A percentile compares a stretch with the other conserved stretches of the same genome.
These are phyloP conservation scores for Ammodytes dubius DNA, from an alignment of 2,113 vertebrate genomes.

Conservation along the genomic window DNA sequence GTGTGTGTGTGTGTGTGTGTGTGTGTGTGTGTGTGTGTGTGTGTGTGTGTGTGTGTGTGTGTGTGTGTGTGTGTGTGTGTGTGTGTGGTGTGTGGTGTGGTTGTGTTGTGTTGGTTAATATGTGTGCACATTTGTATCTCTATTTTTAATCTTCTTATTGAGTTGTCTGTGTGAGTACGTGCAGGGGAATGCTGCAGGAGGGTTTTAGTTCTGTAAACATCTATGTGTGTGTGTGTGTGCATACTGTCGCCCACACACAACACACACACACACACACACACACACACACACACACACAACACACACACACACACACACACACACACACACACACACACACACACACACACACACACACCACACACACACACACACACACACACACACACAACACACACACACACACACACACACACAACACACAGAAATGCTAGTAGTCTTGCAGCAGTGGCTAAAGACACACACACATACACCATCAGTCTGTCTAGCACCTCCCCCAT, in stretches of 20 bases:
- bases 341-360: slow-evolving; percentile 15
- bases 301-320: background rate
- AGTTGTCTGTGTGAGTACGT: slow-evolving; percentile 40
- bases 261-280: slow-evolving; percentile 5
- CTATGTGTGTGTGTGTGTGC: slow-evolving; percentile 22
- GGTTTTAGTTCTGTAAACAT: background rate
- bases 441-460: slow-evolving; percentile 29
- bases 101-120: background rate
- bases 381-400: slow-evolving; percentile 22
- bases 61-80: slow-evolving; percentile 15
- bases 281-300: slow-evolving; percentile 25
- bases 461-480: slow-evolving; percentile 43
- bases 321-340: slow-evolving; percentile 28
- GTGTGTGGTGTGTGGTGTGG: background rate
- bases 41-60: background rate
- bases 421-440: slow-evolving; percentile 14
- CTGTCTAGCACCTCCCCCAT: slow-evolving; percentile 65
- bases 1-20: background rate
- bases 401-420: slow-evolving; percentile 26
- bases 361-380: slow-evolving; percentile 22
- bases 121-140: slow-evolving; percentile 35
- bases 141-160: slow-evolving; percentile 25
- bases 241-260: background rate
- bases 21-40: slow-evolving; percentile 7
- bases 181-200: slow-evolving; percentile 54